Percentiles rank a stretch among this genome's conserved stretches.
These are phyloP conservation scores for Suillia variegata DNA, from an alignment of 2,888 invertebrate genomes.

Conservation along the genomic window DNA sequence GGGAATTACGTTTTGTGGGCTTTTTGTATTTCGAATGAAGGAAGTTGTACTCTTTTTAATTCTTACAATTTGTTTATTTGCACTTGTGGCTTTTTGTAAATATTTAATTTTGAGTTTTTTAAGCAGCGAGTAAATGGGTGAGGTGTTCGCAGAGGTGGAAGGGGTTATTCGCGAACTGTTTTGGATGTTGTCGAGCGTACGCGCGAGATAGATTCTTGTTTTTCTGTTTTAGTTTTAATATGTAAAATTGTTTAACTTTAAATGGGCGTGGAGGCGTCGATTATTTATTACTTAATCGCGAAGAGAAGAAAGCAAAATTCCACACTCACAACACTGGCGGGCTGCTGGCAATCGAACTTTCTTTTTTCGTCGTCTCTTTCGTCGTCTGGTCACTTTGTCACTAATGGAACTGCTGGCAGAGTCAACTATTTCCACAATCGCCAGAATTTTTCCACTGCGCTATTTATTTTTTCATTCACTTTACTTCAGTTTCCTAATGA, in stretches of 20 bases:
- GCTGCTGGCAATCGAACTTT: conserved; percentile 48
- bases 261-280: neutral
- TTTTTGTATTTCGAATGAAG: no score
- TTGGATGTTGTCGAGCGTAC: no score
- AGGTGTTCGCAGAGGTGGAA: no score
- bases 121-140: neutral
- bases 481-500: neutral
- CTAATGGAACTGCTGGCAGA: neutral
- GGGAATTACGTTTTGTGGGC: no score
- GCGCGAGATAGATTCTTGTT: no score
- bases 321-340: conserved; percentile 52
- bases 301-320: conserved; percentile 36
- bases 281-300: conserved; percentile 25
- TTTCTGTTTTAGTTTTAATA: neutral
- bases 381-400: conserved; percentile 1
- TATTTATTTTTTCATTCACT: conserved; percentile 7
- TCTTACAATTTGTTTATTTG: neutral
- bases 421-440: neutral
- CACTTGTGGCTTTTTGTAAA: neutral
- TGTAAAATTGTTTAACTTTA: no score
- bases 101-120: neutral
- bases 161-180: no score
- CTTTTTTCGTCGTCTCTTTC: conserved; percentile 28
- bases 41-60: neutral
- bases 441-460: neutral